These are phyloP conservation scores for Drosophila santomea DNA, from an alignment of 1,140 invertebrate species.

Conservation along the genomic window DNA sequence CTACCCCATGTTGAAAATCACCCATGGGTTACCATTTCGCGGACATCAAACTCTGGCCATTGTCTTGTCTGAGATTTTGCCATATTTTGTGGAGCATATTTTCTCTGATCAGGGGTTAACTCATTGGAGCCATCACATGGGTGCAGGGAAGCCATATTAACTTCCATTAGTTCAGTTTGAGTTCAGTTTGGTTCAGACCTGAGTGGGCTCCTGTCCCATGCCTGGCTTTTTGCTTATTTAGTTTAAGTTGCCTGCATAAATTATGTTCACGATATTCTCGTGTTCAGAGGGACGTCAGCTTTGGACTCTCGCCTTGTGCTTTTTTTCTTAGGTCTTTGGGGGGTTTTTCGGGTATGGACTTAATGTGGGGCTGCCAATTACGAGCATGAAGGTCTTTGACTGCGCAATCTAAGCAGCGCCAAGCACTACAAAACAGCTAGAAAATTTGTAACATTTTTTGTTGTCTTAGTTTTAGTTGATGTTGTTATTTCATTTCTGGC, in stretches of 20 bases:
- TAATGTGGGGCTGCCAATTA: slow-evolving; percentile 69
- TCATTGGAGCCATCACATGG: slow-evolving; percentile 30
- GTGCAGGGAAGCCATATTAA: slow-evolving; percentile 36
- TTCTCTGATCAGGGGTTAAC: slow-evolving; percentile 44
- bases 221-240: slow-evolving; percentile 19
- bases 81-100: slow-evolving; percentile 38
- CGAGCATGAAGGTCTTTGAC: slow-evolving; percentile 82
- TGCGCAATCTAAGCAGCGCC: slow-evolving; percentile 63
- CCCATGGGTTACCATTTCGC: slow-evolving; percentile 13
- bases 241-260: slow-evolving; percentile 61
- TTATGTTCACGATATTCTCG: slow-evolving; percentile 63
- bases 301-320: slow-evolving; percentile 21
- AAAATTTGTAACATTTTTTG: slow-evolving; percentile 80
- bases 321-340: slow-evolving; percentile 8
- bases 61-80: slow-evolving; percentile 41
- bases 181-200: slow-evolving; percentile 39
- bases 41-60: slow-evolving; percentile 34
- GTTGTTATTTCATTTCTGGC: slow-evolving; percentile 45
- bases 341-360: slow-evolving; percentile 50
- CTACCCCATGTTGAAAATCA: slow-evolving; percentile 16
- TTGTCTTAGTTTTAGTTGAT: slow-evolving; percentile 52
- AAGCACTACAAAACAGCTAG: slow-evolving; percentile 42
- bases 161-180: slow-evolving; percentile 26
- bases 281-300: slow-evolving; percentile 50
- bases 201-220: slow-evolving; percentile 25